A percentile compares a stretch with the other conserved stretches of the same genome.
Conservation (phyloP, 2,797 vertebrate species). For the Paguma larvata region DNA sequence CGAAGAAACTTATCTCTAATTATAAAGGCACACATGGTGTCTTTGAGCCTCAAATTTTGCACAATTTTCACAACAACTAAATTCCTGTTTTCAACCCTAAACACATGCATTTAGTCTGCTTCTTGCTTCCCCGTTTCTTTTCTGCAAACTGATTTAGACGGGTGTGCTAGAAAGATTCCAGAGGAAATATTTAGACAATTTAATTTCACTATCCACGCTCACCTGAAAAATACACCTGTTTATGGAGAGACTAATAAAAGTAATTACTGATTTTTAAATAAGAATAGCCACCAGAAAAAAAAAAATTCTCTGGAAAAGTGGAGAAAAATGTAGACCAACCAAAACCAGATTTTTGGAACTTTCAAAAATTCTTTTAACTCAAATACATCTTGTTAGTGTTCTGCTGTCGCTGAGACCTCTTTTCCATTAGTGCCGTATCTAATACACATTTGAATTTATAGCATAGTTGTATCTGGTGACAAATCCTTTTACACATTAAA, state of each 20-base stretch:
- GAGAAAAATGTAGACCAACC: neutral
- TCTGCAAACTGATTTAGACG: neutral
- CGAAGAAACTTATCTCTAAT: neutral
- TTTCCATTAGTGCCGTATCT: neutral
- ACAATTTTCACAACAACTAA: constrained; percentile 10
- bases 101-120: neutral
- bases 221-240: neutral
- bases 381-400: constrained; percentile 7
- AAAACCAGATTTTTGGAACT: neutral
- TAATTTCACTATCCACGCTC: neutral
- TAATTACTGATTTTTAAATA: neutral
- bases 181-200: constrained; percentile 23
- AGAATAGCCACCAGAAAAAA: neutral
- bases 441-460: constrained; percentile 3
- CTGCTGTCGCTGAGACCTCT: neutral
- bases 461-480: neutral
- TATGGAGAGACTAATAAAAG: neutral
- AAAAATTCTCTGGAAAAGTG: neutral
- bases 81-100: neutral
- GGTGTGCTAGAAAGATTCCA: neutral
- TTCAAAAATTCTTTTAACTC: constrained; percentile 9
- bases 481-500: constrained; percentile 57
- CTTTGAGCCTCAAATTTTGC: neutral
- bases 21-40: neutral
- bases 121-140: neutral